Conservation (phyloP, 92 coral and sea anemone genomes). For the Phymanthus crucifer region DNA sequence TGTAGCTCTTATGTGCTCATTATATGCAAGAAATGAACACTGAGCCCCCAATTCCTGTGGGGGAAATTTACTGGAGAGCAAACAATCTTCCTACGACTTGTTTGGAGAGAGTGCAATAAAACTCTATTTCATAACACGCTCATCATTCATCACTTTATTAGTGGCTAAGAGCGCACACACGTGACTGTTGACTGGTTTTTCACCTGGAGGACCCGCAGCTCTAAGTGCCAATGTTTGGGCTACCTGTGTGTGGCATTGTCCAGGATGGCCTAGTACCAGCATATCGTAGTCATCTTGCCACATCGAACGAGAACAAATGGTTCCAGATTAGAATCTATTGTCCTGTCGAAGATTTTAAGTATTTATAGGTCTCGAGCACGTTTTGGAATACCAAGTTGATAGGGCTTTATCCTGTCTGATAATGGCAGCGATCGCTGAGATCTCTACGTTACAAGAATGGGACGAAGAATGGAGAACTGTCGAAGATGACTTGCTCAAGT, state of each 20-base stretch:
- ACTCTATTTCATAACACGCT: too few relatives aligned
- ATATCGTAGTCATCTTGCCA: too few relatives aligned
- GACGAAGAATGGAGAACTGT: slow-evolving; percentile 78
- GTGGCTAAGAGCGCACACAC: too few relatives aligned
- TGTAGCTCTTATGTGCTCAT: too few relatives aligned
- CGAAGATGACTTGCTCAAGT: slow-evolving; percentile 81
- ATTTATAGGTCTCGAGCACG: background rate
- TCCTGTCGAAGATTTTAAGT: slow-evolving; percentile 12
- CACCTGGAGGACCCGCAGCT: too few relatives aligned
- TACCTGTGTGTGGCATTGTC: background rate
- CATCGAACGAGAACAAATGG: background rate
- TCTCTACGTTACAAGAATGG: slow-evolving; percentile 86
- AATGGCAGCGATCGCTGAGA: slow-evolving; percentile 94
- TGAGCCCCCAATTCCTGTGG: too few relatives aligned
- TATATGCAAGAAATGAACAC: too few relatives aligned
- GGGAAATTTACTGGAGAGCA: too few relatives aligned
- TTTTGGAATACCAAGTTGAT: background rate
- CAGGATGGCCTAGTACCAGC: background rate
- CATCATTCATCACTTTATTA: too few relatives aligned
- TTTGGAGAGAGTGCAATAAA: too few relatives aligned
- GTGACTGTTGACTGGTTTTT: too few relatives aligned
- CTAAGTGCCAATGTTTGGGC: background rate
- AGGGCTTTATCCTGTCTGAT: background rate
- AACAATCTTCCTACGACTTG: too few relatives aligned
- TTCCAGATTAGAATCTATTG: background rate